These are phyloP conservation scores for Pygmarrhopalites habei DNA, from an alignment of 1,140 invertebrate genomes.

Conservation along the genomic window DNA sequence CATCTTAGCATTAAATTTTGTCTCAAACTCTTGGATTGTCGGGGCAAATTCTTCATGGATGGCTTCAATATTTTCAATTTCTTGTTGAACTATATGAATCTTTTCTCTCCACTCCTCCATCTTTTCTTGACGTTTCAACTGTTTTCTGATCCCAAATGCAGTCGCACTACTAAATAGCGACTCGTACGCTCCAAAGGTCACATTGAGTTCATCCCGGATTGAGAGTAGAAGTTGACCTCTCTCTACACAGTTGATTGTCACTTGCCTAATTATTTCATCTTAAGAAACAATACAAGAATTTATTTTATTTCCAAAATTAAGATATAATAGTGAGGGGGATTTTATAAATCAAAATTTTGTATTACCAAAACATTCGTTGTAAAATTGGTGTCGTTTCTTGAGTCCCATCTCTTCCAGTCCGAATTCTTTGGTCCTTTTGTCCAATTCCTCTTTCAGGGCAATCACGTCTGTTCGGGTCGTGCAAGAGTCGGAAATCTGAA, in stretches of 20 bases:
- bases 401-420: not conserved
- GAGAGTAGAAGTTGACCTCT: not conserved
- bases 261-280: conserved; percentile 12
- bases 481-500: not conserved
- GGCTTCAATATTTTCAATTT: not conserved
- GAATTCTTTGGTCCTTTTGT: not conserved
- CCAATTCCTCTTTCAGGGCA: not conserved
- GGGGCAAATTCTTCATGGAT: not conserved
- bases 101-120: conserved; percentile 2
- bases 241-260: conserved; percentile 1
- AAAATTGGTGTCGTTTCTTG: not conserved
- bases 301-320: not conserved
- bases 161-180: conserved; percentile 5
- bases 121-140: not conserved
- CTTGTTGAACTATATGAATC: not conserved
- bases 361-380: not conserved
- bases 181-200: not conserved
- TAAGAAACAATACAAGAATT: not conserved
- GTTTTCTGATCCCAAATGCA: not conserved
- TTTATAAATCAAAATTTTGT: not conserved
- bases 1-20: not conserved
- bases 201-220: not conserved
- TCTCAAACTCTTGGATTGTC: not conserved
- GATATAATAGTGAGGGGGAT: not conserved
- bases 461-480: conserved; percentile 1